Evolutionary conservation across 2,113 vertebrate genomes (phyloP), one percentile per base, ranked within the genome.

Genomic region (Artemisiospiza belli): DNA sequence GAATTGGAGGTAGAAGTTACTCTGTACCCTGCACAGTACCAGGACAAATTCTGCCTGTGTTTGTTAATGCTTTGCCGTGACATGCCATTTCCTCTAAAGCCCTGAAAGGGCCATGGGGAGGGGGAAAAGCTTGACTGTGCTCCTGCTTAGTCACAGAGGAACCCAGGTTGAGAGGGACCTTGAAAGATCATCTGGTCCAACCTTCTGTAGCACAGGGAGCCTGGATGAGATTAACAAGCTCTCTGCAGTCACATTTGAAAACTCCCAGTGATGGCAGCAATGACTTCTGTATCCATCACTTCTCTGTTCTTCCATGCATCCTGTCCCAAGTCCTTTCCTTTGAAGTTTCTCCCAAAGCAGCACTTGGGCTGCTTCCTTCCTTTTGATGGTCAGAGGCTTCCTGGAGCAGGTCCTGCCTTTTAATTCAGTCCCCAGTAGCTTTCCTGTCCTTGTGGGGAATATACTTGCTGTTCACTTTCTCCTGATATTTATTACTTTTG

Each of bases 341-440:
- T 31, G 37, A 57, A 43, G 54, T 41, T 80, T 15, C 27, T 76
- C 33, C 41, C 14, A 10, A 3, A 22, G 44, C 68, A 68, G 30
- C 15, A 5, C 23, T 51, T 4, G 0, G 1, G 16, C 43, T 58
- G 0, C 35, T 14, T 49, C 35, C 64, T 66, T 70, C 8, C 2
- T 55, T 19, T 12, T 37, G 51, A 14, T 16, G 17, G 8, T 27
- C 52, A 44, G 62, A 70, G 37, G 61, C 83, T 22, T 49, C 16
- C 19, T 35, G 21, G 21, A 73, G 22, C 66, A 24, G 67, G 14
- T 51, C 78, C 43, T 79, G 43, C 47, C 41, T 76, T 41, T 39
- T 52, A 39, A 37, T 52, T 78, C 37, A 37, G 28, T 47, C 13
- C 14, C 44, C 16, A 7, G 31, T 3, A 30, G 27, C 46, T 79